phyloP scores from a whole-genome alignment of 2,113 vertebrate species.

The Syrrhaptes paradoxus region DNA sequence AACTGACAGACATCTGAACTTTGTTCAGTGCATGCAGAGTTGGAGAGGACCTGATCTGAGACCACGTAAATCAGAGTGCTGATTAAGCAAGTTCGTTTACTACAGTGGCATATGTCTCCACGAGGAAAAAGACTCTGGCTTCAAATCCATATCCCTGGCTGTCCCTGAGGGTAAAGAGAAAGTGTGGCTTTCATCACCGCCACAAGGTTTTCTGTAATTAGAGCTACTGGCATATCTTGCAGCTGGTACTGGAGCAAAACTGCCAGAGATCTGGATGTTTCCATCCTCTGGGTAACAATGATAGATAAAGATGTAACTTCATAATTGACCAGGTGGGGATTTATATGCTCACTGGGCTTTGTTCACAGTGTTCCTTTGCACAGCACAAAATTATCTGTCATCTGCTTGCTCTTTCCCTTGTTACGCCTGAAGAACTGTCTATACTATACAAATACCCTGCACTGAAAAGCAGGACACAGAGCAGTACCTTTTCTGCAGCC shows the following conservation, averaged over 20 bases:
- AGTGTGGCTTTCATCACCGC: neutral
- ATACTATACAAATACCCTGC: neutral
- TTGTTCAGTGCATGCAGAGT: rapidly evolving
- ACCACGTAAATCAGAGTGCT: neutral
- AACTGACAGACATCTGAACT: neutral
- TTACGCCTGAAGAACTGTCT: neutral
- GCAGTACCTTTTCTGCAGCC: neutral
- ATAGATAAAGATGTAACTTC: slow-evolving; percentile 9
- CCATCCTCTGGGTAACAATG: neutral
- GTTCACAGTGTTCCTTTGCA: neutral
- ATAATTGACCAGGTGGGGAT: neutral
- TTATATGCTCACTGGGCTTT: neutral
- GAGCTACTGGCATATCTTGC: neutral
- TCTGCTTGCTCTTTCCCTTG: neutral
- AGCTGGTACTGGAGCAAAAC: neutral
- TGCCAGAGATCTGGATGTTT: neutral
- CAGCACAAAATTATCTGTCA: neutral
- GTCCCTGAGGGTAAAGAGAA: neutral
- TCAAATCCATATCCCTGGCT: neutral
- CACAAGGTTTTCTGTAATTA: neutral
- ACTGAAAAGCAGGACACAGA: neutral
- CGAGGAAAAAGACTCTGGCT: neutral
- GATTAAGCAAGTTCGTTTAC: neutral
- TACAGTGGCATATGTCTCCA: neutral
- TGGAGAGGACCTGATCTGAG: neutral